Evolutionary conservation across 2,797 vertebrate species (phyloP).

Genomic region (Apogon talboti): DNA sequence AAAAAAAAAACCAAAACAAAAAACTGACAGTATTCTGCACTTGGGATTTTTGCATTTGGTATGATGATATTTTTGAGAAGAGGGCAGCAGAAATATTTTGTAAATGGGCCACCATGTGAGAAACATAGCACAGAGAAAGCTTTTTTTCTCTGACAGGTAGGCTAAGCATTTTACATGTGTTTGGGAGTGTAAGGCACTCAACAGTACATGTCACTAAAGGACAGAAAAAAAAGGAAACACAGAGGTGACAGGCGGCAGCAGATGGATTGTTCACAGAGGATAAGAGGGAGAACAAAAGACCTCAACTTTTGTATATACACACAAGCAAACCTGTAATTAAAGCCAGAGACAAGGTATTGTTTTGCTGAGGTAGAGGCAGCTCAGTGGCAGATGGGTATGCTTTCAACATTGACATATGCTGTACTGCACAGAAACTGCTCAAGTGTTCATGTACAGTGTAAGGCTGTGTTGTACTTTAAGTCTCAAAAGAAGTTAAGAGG

Average conservation of each 20-base stretch:
- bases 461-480: constrained; percentile 17
- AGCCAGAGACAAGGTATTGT: constrained; percentile 81
- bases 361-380: constrained; percentile 78
- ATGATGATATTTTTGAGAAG: constrained; percentile 6
- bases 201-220: constrained; percentile 44
- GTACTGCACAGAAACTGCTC: constrained; percentile 73
- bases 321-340: constrained; percentile 89
- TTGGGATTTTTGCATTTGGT: constrained; percentile 15
- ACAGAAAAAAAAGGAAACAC: constrained; percentile 10
- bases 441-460: constrained; percentile 54
- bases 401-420: constrained; percentile 86
- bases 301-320: constrained; percentile 66
- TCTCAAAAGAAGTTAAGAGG: constrained; percentile 25
- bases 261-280: constrained; percentile 69
- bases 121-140: constrained; percentile 41
- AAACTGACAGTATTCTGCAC: too few relatives aligned
- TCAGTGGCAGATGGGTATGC: constrained; percentile 87
- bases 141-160: constrained; percentile 51
- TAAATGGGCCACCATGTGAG: constrained; percentile 40
- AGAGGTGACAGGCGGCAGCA: constrained; percentile 40
- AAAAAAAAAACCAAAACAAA: too few relatives aligned
- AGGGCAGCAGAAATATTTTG: constrained; percentile 38
- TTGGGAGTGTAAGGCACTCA: constrained; percentile 56
- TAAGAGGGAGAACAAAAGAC: constrained; percentile 68
- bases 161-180: constrained; percentile 50